phyloP scores from a whole-genome alignment of 1,140 invertebrate species.

The Ditylenchus dipsaci region DNA sequence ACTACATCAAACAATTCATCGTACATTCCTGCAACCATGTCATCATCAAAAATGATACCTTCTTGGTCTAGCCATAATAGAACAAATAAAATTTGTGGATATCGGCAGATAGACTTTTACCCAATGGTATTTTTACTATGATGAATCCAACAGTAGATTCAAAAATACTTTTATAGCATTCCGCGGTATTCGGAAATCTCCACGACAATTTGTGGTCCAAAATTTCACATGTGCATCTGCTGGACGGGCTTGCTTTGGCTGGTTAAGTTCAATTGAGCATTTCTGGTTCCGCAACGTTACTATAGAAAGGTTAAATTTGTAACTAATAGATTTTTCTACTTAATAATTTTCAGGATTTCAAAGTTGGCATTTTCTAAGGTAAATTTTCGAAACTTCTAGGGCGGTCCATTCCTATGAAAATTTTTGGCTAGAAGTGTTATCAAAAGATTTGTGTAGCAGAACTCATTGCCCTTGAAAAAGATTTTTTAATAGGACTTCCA shows the following conservation, averaged over 20 bases:
- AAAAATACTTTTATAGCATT: constrained; percentile 18
- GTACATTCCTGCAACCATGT: constrained; percentile 37
- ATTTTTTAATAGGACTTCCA: too few relatives aligned
- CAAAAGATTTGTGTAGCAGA: too few relatives aligned
- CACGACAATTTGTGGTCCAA: constrained; percentile 33
- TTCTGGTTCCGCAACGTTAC: constrained; percentile 45
- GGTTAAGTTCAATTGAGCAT: constrained; percentile 31
- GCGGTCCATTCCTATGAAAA: too few relatives aligned
- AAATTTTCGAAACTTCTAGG: too few relatives aligned
- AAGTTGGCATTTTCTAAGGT: background rate
- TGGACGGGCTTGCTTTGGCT: constrained; percentile 20
- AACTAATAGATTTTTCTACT: background rate
- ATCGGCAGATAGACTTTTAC: constrained; percentile 33
- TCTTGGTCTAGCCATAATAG: constrained; percentile 31
- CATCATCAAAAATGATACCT: constrained; percentile 35
- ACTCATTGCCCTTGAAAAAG: too few relatives aligned
- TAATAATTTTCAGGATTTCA: background rate
- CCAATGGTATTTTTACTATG: background rate
- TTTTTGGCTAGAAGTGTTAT: too few relatives aligned
- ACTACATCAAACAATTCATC: constrained; percentile 19
- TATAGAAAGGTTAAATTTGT: constrained; percentile 19
- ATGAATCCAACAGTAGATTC: background rate
- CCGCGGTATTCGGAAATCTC: constrained; percentile 32
- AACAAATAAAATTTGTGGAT: constrained; percentile 34
- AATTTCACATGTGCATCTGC: constrained; percentile 17